phyloP scores from a whole-genome alignment of 2,888 invertebrate species.

The Xanthorhoe spadicearia region DNA sequence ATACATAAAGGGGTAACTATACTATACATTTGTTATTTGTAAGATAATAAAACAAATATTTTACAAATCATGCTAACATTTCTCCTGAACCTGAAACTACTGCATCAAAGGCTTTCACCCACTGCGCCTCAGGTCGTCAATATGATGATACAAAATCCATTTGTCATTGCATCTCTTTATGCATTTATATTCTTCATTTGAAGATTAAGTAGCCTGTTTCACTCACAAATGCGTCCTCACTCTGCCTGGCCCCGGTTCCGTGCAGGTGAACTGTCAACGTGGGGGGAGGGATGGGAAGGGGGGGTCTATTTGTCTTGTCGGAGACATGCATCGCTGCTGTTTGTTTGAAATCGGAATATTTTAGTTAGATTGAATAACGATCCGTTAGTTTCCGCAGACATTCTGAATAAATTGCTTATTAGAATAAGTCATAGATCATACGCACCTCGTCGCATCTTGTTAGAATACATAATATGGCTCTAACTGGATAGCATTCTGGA shows the following conservation, averaged over 20 bases:
- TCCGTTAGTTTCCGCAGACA: slow-evolving; percentile 4
- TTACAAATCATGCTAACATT: too few relatives aligned
- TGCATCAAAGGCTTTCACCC: too few relatives aligned
- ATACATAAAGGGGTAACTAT: too few relatives aligned
- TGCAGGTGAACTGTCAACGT: slow-evolving; percentile 75
- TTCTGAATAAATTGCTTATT: background rate
- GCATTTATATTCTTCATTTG: too few relatives aligned
- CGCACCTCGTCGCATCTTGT: background rate
- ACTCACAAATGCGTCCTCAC: background rate
- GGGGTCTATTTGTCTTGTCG: slow-evolving; percentile 72
- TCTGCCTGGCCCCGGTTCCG: slow-evolving; percentile 46
- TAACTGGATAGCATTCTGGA: too few relatives aligned
- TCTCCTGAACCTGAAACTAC: too few relatives aligned
- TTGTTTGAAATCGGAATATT: slow-evolving; percentile 65
- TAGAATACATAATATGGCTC: too few relatives aligned
- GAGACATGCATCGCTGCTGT: slow-evolving; percentile 76
- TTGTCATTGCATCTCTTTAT: too few relatives aligned
- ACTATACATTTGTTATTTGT: too few relatives aligned
- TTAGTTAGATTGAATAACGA: slow-evolving; percentile 32
- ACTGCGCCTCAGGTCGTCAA: too few relatives aligned
- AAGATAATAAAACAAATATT: too few relatives aligned
- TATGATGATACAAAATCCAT: background rate
- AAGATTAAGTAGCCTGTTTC: background rate
- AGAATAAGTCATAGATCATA: background rate
- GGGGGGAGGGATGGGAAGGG: slow-evolving; percentile 35